These are phyloP conservation scores for Tragulus kanchil DNA, from an alignment of 2,113 vertebrate genomes.

Conservation along the genomic window DNA sequence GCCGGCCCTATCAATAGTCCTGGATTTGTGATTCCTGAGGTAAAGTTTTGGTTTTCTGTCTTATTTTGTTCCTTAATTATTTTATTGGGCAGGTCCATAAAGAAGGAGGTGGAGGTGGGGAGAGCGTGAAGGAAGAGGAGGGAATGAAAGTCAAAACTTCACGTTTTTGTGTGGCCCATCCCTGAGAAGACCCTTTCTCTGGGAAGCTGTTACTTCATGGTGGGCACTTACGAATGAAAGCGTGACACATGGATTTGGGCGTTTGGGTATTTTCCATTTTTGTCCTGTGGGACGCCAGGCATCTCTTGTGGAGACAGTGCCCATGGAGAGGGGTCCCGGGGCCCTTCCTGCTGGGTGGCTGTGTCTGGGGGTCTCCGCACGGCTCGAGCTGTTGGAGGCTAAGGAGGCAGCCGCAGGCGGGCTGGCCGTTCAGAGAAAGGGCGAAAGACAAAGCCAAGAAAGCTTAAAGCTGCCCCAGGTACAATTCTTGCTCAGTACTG, in stretches of 20 bases:
- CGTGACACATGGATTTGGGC: not conserved
- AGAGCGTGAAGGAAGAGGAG: not conserved
- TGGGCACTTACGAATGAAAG: not conserved
- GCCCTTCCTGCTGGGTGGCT: not conserved
- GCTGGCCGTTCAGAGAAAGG: not conserved
- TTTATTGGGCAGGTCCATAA: not conserved
- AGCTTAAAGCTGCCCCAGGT: not conserved
- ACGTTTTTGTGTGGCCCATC: not conserved
- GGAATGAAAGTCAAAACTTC: not conserved
- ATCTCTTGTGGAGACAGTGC: no score
- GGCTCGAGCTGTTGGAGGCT: not conserved
- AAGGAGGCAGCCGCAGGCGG: no score
- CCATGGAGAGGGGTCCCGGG: fast-evolving
- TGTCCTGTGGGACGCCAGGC: not conserved
- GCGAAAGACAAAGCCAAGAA: not conserved
- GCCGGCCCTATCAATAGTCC: constrained; percentile 83
- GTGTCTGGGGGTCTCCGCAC: fast-evolving
- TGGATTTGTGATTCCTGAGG: constrained; percentile 82
- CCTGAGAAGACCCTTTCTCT: not conserved
- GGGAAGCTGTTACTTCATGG: not conserved
- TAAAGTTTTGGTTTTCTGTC: constrained; percentile 74
- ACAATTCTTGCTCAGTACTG: not conserved
- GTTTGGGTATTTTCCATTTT: not conserved
- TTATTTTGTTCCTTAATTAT: not conserved
- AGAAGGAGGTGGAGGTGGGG: not conserved